Base-by-base conservation (phyloP, 2,797 vertebrate species). In the Stomatorhinus walkeri region DNA sequence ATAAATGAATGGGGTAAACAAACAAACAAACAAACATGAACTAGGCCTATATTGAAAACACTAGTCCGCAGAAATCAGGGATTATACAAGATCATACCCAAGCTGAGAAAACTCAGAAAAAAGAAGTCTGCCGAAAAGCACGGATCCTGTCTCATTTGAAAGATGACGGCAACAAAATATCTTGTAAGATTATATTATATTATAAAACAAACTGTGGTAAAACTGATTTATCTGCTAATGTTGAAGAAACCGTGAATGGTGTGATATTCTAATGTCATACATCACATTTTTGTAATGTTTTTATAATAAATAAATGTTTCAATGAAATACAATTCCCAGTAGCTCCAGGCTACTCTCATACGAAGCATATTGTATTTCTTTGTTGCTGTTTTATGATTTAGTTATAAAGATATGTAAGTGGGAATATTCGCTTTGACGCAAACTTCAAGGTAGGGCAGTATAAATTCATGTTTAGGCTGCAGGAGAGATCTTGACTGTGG, bases 311-410 rank as follows among this genome's bases (percentile, higher is more conserved):
- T 89, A 89, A 81, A 87, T 89, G 64, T 81, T 89, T 46, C 49
- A 56, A 48, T 52, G 49, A 87, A 64, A 87, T 85, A 59, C 87
- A 81, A 68, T 81, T 81, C 52, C 79, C 12, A n/a, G 10, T 87
- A 79, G 85, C 85, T 87, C 22, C 10, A 59, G 85, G 89, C 89
- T 48, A 81, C n/a, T 49, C 64, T 64, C 8, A 48, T 36, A 61
- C 76, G 43, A 54, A 85, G 46, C 83, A 52, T 52, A 51, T 85
- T 52, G 40, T 79, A 79, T 79, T 96, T 95, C 96, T 95, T 95
- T 95, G 95, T 49, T 95, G 94, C 92, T 93, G 91, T 91, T 90
- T 91, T 72, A 92, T 92, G 92, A 93, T 92, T 94, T 95, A 93
- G 95, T 94, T 96, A 93, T 76, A 94, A 88, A 76, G 85, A 52